phyloP scores from a whole-genome alignment of 2,888 invertebrate genomes.

The Lagria hirta region DNA sequence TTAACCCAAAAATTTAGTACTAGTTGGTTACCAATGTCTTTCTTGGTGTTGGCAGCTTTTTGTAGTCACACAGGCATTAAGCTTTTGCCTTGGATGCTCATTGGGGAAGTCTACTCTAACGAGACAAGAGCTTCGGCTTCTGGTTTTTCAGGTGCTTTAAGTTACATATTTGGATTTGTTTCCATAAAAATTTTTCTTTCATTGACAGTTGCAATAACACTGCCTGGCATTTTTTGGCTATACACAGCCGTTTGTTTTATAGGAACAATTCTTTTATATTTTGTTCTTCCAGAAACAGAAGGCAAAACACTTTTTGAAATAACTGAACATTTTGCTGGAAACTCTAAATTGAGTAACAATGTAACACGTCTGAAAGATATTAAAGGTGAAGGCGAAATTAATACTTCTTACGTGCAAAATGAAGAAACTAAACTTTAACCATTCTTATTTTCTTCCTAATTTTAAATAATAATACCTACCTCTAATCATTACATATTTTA shows the following conservation, averaged over 20 bases:
- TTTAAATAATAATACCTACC: slow-evolving; percentile 2
- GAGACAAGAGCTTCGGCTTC: slow-evolving; percentile 69
- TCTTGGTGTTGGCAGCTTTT: slow-evolving; percentile 68
- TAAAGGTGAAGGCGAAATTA: slow-evolving; percentile 8
- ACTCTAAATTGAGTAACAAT: slow-evolving; percentile 55
- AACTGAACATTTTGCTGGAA: slow-evolving; percentile 66
- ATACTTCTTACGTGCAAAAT: slow-evolving; percentile 7
- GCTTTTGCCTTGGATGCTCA: slow-evolving; percentile 76
- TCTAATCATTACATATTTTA: background rate
- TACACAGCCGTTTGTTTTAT: slow-evolving; percentile 68
- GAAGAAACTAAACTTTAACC: slow-evolving; percentile 13
- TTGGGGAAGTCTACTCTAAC: slow-evolving; percentile 75
- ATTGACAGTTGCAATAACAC: slow-evolving; percentile 47
- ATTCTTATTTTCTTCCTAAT: background rate
- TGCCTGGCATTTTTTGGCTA: slow-evolving; percentile 72
- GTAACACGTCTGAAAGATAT: slow-evolving; percentile 47
- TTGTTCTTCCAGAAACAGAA: slow-evolving; percentile 77
- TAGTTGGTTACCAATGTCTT: slow-evolving; percentile 73
- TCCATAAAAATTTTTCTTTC: slow-evolving; percentile 71
- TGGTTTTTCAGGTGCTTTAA: slow-evolving; percentile 69
- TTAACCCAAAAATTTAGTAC: too few species aligned
- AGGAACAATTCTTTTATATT: slow-evolving; percentile 65
- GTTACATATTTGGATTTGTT: slow-evolving; percentile 73
- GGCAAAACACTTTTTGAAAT: slow-evolving; percentile 71
- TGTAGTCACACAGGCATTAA: slow-evolving; percentile 70